Conservation (phyloP, 2,888 invertebrate species). For the Drosophila gaucha region DNA sequence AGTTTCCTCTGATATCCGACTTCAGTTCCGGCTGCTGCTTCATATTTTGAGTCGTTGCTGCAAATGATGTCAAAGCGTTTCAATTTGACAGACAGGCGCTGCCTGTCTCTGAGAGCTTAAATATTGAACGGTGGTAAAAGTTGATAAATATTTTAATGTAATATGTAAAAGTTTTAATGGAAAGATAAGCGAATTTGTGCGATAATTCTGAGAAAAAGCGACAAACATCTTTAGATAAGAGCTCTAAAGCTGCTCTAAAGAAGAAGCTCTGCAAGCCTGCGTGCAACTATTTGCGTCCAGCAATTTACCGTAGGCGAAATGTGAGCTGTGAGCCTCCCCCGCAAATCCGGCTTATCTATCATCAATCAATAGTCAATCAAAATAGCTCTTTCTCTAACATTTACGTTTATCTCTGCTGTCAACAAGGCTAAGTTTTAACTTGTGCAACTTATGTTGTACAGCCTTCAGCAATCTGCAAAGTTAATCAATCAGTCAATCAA, state of each 20-base stretch:
- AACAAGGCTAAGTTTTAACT: too few relatives aligned
- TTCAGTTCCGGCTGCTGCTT: conserved; percentile 6
- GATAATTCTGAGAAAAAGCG: neutral
- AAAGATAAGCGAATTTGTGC: neutral
- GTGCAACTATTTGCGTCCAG: neutral
- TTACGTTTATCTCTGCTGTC: too few relatives aligned
- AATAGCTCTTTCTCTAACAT: neutral
- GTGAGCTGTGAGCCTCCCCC: too few relatives aligned
- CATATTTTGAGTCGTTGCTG: conserved; percentile 10
- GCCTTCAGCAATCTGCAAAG: too few relatives aligned
- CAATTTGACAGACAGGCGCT: conserved; percentile 3
- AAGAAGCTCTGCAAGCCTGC: neutral
- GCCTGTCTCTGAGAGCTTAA: neutral
- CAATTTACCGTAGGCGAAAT: neutral
- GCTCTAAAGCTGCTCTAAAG: too few relatives aligned
- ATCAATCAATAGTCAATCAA: neutral
- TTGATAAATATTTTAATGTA: neutral
- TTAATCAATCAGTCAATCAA: neutral
- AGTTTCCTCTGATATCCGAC: conserved; percentile 5
- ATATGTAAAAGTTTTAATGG: neutral
- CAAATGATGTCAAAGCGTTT: conserved; percentile 11
- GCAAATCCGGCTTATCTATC: too few relatives aligned
- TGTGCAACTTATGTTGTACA: too few relatives aligned
- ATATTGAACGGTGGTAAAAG: neutral
- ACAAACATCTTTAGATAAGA: too few relatives aligned